Base-by-base conservation (phyloP, 2,888 invertebrate species). In the Psylliodes chrysocephalus region DNA sequence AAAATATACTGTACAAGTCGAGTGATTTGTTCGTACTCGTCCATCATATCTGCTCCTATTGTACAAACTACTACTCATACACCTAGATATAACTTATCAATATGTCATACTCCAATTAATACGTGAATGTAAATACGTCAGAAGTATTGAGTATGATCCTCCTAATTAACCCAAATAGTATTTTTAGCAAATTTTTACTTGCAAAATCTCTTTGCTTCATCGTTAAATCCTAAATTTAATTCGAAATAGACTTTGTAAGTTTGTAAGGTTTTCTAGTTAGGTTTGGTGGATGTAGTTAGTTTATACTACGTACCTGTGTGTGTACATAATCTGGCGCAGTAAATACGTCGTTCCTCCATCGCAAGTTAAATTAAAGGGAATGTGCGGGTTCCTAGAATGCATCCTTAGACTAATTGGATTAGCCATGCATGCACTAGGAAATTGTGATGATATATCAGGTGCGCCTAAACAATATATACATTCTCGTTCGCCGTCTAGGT, bases 391-490 rank as follows among this genome's bases (percentile, higher is more conserved):
- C 28, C n/a, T 17, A 8, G 25, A 19, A 19, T 47, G 6, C 35
- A 46, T 46, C 46, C 46, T 53, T 22, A 40, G 14, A 54, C 17
- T 57, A 57, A 57, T 57, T 57, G 35, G 35, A 47, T 35, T 22
- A 57, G 47, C 14, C 33, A 47, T 33, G 56, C 56, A 53, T 35
- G 30, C 30, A 8, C 30, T 8, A 30, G 30, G 30, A 30, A 8
- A 10, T 30, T 30, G 8, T 30, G 30, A 30, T 30, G 30, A 30
- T 8, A 8, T 30, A 30, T 30, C 30, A 30, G 30, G 30, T 30
- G 30, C 10, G 10, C 1, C 30, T 30, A 30, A 30, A 30, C 2
- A 10, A 30, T 30, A 30, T 30, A 8, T 30, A 8, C 30, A n/a
- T n/a, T 30, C 30, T 8, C 10, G 8, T 30, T 30, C 10, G 10